Conservation (phyloP, 2,888 invertebrate species). For the Leptopilina drosophilae region DNA sequence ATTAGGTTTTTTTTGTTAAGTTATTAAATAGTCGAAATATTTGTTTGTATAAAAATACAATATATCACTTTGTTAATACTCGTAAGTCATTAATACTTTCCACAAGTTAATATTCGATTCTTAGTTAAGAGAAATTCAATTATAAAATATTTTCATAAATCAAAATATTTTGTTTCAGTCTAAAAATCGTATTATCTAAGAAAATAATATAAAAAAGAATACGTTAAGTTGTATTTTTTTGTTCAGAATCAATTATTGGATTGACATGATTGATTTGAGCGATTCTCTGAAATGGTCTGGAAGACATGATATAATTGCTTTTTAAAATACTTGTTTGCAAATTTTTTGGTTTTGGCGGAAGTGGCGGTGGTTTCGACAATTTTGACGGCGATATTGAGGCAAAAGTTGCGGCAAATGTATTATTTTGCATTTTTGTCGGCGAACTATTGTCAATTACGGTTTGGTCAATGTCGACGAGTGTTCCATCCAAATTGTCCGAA, state of each 20-base stretch:
- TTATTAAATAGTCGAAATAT: constrained; percentile 28
- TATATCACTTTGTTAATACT: constrained; percentile 40
- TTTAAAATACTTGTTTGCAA: constrained; percentile 79
- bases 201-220: constrained; percentile 44
- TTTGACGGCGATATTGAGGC: constrained; percentile 62
- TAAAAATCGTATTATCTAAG: constrained; percentile 41
- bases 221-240: constrained; percentile 41
- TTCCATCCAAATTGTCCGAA: constrained; percentile 67
- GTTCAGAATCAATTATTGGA: constrained; percentile 56
- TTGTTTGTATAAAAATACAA: constrained; percentile 35
- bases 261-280: constrained; percentile 60
- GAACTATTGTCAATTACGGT: constrained; percentile 71
- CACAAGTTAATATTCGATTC: constrained; percentile 20
- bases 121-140: constrained; percentile 7
- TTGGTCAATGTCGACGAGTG: constrained; percentile 70
- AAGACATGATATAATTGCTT: constrained; percentile 64
- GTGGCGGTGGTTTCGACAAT: constrained; percentile 81
- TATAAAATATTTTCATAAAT: not conserved
- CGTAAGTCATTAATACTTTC: constrained; percentile 39
- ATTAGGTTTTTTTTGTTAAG: not conserved
- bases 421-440: constrained; percentile 55
- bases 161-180: not conserved
- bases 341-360: constrained; percentile 87
- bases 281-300: constrained; percentile 69
- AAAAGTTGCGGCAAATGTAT: constrained; percentile 53